Evolutionary conservation across 2,888 invertebrate species (phyloP), one percentile per base, ranked within the genome.

Genomic region (Trypoxylon attenuatum): DNA sequence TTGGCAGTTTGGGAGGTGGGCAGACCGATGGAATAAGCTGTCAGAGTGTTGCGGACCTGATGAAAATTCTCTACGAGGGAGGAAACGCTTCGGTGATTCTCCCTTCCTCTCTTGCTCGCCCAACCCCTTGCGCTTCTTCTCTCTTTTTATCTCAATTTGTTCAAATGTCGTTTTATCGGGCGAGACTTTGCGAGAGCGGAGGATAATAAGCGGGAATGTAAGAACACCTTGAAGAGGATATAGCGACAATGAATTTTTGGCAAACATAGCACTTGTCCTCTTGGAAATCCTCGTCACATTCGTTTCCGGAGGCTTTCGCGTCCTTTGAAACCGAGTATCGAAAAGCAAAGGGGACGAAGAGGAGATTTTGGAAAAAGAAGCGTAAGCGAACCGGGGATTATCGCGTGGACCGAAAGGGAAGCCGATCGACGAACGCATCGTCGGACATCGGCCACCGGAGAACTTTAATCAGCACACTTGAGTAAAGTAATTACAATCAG

Each of bases 401-500:
- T 69, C 58, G 27, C 29, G 55, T 45, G 46, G 55, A 51, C 46
- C 18, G 59, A 41, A 38, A 41, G 47, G 58, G 52, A 46, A 22
- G 45, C 41, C 25, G 47, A 54, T n/a, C n/a, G n/a, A n/a, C n/a
- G n/a, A n/a, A n/a, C n/a, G n/a, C n/a, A 52, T 71, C 69, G 65
- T 39, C 72, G 76, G 77, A 72, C 78, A 77, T 73, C 73, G 77
- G 81, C 68, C 50, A 86, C 77, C 78, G 68, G 85, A 85, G 85
- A 85, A 80, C 78, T 82, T 83, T 85, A 85, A 87, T 86, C 81
- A 85, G 81, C 79, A 79, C 84, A 85, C 86, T 86, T 86, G 85
- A 87, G 85, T 77, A 79, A 84, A 84, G 85, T 86, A 86, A 87
- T 87, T 87, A 86, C 85, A 86, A 87, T 86, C 81, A 84, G 84